These are phyloP conservation scores for Pantelozetes paolii DNA, from an alignment of 2,888 invertebrate species.

Conservation along the genomic window DNA sequence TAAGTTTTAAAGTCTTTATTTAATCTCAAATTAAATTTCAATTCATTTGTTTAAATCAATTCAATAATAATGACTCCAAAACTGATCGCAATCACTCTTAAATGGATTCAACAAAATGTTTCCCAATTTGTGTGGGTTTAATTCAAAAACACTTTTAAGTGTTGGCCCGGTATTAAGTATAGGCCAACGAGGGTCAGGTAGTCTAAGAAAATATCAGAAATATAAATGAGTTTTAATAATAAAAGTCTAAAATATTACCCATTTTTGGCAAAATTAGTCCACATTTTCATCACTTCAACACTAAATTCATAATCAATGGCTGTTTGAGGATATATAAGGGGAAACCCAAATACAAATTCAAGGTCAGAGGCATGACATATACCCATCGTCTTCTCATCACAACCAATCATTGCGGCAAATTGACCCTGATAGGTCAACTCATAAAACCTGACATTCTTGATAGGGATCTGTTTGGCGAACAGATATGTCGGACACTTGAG, in stretches of 20 bases:
- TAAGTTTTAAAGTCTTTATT: too few species aligned
- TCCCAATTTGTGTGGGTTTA: too few species aligned
- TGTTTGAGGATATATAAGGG: too few species aligned
- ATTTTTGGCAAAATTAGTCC: slow-evolving; percentile 40
- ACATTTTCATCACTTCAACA: slow-evolving; percentile 23
- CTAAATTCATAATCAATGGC: not conserved
- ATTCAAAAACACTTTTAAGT: too few species aligned
- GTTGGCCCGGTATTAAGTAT: too few species aligned
- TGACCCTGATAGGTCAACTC: not conserved
- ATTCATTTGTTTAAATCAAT: too few species aligned
- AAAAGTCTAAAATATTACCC: not conserved
- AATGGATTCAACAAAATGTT: too few species aligned
- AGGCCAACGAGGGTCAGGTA: not conserved
- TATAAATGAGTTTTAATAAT: not conserved
- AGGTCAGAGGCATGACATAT: not conserved
- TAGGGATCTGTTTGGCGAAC: slow-evolving; percentile 21
- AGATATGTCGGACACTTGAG: slow-evolving; percentile 18
- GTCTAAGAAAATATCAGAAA: not conserved
- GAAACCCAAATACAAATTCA: slow-evolving; percentile 3
- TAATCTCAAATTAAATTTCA: too few species aligned
- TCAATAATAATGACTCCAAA: too few species aligned
- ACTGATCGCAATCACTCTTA: too few species aligned
- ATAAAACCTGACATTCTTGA: not conserved
- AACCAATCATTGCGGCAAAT: not conserved
- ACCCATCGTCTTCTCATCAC: not conserved